These are phyloP conservation scores for Lepas anatifera DNA, from an alignment of 2,888 invertebrate species.

Conservation along the genomic window DNA sequence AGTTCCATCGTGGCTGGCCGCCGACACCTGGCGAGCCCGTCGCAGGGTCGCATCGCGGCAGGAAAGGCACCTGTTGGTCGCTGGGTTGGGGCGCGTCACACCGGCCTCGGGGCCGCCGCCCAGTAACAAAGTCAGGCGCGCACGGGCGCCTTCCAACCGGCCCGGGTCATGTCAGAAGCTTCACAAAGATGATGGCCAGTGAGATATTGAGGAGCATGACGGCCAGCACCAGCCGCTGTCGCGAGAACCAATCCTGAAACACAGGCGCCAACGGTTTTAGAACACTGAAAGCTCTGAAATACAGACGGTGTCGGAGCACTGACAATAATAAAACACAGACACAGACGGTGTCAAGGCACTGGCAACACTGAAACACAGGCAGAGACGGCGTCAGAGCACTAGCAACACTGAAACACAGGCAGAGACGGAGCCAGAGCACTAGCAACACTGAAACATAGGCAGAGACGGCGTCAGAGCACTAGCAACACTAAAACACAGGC, in stretches of 20 bases:
- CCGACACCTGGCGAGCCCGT: not conserved
- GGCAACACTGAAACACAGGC: too few species aligned
- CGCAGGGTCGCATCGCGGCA: not conserved
- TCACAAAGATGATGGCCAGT: conserved; percentile 72
- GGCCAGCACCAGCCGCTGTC: conserved; percentile 86
- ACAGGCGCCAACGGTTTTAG: too few species aligned
- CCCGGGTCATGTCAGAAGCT: not conserved
- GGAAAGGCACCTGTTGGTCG: conserved; percentile 1
- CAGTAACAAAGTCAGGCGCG: not conserved
- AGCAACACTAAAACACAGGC: too few species aligned
- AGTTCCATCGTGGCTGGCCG: not conserved
- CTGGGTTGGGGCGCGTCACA: not conserved
- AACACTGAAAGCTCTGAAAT: conserved; percentile 16
- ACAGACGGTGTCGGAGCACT: not conserved
- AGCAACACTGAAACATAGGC: too few species aligned
- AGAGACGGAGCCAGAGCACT: too few species aligned
- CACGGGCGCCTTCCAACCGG: not conserved
- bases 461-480: too few species aligned
- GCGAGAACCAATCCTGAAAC: conserved; percentile 87
- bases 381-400: too few species aligned
- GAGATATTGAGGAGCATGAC: conserved; percentile 89
- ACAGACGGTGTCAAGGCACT: too few species aligned
- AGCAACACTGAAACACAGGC: too few species aligned
- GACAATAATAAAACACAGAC: not conserved
- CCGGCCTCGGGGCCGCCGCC: not conserved